Conservation (phyloP, 2,888 invertebrate species). For the Lithodes maja region DNA sequence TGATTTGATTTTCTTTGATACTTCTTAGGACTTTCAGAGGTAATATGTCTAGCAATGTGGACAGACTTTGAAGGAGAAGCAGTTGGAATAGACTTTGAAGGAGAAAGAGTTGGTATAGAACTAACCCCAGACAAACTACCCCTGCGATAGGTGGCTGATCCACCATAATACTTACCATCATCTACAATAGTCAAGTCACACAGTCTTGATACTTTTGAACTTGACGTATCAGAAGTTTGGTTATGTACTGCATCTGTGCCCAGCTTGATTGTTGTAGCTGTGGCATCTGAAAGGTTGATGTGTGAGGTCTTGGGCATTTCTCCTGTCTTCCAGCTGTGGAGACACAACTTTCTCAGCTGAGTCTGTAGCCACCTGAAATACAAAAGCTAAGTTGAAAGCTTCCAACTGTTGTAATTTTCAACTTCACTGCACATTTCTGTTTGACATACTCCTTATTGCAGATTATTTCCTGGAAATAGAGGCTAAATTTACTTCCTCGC, state of each 20-base stretch:
- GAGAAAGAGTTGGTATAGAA: conserved; percentile 4
- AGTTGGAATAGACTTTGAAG: not conserved
- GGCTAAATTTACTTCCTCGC: too few species aligned
- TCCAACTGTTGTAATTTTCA: too few species aligned
- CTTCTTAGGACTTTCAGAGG: not conserved
- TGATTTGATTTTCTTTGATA: not conserved
- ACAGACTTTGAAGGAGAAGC: not conserved
- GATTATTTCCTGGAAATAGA: too few species aligned
- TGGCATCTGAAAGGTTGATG: not conserved
- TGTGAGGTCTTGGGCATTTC: conserved; percentile 50
- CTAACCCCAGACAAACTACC: conserved; percentile 12
- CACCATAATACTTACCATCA: conserved; percentile 38
- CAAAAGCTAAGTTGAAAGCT: too few species aligned
- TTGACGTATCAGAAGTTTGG: conserved; percentile 13
- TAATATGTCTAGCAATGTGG: not conserved
- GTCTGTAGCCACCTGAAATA: conserved; percentile 63
- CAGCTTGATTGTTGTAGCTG: not conserved
- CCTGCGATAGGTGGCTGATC: conserved; percentile 27
- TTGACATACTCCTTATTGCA: too few species aligned
- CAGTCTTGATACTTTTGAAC: conserved; percentile 7
- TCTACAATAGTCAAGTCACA: conserved; percentile 53
- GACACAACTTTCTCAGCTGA: conserved; percentile 60
- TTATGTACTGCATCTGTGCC: not conserved
- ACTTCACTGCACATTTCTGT: too few species aligned
- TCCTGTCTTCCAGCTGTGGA: conserved; percentile 63